Base-by-base conservation (phyloP, 2,888 invertebrate species). In the Acheta domesticus region DNA sequence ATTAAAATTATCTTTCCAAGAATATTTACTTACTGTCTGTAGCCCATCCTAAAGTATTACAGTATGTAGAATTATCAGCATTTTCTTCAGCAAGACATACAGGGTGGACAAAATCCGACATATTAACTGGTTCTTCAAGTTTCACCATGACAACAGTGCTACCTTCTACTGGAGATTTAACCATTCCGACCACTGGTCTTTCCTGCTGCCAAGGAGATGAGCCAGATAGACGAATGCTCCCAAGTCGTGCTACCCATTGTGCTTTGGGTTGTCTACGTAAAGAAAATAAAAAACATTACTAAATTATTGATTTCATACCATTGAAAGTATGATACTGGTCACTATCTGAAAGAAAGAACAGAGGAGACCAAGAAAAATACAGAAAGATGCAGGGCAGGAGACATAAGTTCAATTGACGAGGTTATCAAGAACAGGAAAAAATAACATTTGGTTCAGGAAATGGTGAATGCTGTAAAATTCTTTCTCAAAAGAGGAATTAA, bases 141-240 rank as follows among this genome's bases (percentile, higher is more conserved):
- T 95, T 93, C 75, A 96, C 90, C 79, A 96, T 87, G 0, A 95
- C 95, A 11, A 95, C 90, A 82, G 94, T 94, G 83, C 95, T 96
- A 36, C 96, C 96, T 86, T 96, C 96, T 0, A 96, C 94, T 0
- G 96, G 96, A 0, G 95, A 95, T 83, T 95, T 94, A 20, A 95
- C 92, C 93, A 96, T 94, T 49, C 96, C 95, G n/a, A 96, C 91
- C 78, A 95, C 93, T 80, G 94, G 89, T 78, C 94, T 89, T 83
- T 96, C 94, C 85, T 95, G 96, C 83, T 95, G 94, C 96, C 96
- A 96, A 0, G 96, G 96, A 0, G 95, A 92, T 1, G 92, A 92
- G 81, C 94, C 93, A 75, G 93, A 91, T 75, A 95, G 89, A 76
- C 96, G 90, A 0, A 94, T 91, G 11, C 91, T 90, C 2, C 95